phyloP scores from a whole-genome alignment of 2,797 vertebrate genomes.

The Poeciliopsis gracilis region DNA sequence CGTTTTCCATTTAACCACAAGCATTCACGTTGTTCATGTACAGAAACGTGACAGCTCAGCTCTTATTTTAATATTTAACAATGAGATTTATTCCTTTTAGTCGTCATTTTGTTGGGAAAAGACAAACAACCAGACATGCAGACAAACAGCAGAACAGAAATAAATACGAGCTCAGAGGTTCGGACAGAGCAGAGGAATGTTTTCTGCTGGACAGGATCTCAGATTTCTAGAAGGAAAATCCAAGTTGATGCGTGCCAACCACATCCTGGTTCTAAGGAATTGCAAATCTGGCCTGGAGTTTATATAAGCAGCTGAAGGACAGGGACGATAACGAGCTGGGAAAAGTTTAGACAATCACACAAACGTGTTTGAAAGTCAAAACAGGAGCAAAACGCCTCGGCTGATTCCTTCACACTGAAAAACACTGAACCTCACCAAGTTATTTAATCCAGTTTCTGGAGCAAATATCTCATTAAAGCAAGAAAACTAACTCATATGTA shows the following conservation, averaged over 20 bases:
- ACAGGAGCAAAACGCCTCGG: background rate
- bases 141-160: slow-evolving; percentile 50
- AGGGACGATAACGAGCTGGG: background rate
- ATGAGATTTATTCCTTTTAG: slow-evolving; percentile 36
- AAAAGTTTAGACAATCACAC: slow-evolving; percentile 15
- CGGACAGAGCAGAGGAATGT: slow-evolving; percentile 46
- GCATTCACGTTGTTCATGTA: slow-evolving; percentile 53
- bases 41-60: slow-evolving; percentile 44
- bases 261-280: background rate
- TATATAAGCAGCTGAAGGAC: background rate
- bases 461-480: no score
- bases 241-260: background rate
- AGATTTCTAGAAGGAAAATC: background rate
- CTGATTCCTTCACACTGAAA: background rate
- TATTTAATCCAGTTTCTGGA: no score
- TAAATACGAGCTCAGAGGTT: slow-evolving; percentile 27
- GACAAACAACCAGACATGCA: slow-evolving; percentile 47
- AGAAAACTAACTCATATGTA: no score
- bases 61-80: slow-evolving; percentile 26
- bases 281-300: slow-evolving; percentile 20
- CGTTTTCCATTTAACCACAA: slow-evolving; percentile 48
- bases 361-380: slow-evolving; percentile 49
- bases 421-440: no score
- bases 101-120: slow-evolving; percentile 2
- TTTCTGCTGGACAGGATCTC: background rate